Conservation (phyloP, 2,888 invertebrate species). For the Pristionchus fissidentatus region DNA sequence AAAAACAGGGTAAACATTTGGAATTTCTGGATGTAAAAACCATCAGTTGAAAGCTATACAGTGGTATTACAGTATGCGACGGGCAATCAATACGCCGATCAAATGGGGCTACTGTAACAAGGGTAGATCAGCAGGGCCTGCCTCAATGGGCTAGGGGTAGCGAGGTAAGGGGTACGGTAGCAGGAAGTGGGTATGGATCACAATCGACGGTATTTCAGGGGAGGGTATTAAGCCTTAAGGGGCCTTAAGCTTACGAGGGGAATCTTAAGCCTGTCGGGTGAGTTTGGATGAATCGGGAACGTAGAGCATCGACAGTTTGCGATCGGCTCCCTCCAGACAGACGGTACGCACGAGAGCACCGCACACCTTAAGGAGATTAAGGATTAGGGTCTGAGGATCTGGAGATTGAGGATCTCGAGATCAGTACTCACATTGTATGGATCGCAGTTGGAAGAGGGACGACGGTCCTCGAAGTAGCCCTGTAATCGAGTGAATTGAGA, state of each 20-base stretch:
- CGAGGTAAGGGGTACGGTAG: background rate
- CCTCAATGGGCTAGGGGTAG: background rate
- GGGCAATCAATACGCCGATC: background rate
- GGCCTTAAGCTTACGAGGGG: too few relatives aligned
- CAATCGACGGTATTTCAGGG: background rate
- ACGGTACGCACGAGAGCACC: conserved; percentile 73
- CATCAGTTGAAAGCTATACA: conserved; percentile 2
- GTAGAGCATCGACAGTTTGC: conserved; percentile 70
- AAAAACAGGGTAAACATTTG: background rate
- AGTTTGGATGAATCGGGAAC: conserved; percentile 27
- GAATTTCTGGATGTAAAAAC: background rate
- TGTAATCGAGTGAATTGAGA: conserved; percentile 49
- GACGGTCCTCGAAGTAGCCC: conserved; percentile 76
- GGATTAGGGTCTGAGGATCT: conserved; percentile 45
- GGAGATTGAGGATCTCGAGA: conserved; percentile 55
- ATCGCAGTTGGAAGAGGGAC: conserved; percentile 76
- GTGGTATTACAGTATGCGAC: background rate
- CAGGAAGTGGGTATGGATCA: background rate
- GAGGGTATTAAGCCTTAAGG: background rate
- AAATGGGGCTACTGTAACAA: background rate
- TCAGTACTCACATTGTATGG: conserved; percentile 72
- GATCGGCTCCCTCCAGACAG: conserved; percentile 67
- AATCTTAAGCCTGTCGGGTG: background rate
- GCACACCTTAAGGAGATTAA: conserved; percentile 48
- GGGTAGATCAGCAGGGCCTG: background rate